Base-by-base conservation (phyloP, 2,113 vertebrate genomes). In the Collichthys lucidus region DNA sequence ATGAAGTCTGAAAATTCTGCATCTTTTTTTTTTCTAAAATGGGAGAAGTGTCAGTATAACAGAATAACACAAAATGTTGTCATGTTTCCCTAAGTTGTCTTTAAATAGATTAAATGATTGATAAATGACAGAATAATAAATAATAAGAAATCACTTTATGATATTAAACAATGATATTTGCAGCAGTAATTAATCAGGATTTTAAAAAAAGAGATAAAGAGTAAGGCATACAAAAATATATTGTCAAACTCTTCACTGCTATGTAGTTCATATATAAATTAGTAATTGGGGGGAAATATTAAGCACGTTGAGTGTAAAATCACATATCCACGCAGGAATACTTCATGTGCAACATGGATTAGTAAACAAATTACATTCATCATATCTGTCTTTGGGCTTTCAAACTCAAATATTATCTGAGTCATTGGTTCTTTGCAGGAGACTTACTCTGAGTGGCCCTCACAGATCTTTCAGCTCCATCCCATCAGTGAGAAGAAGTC, bases 401-500 rank as follows among this genome's bases (percentile, higher is more conserved):
- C 49, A 3, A 11, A 19, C 1, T 12, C 6, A 40, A 40, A 19
- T 2, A 14, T 8, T 0, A 59, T 35, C 3, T 5, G n/a, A 61
- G 24, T 52, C 1, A 24, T 4, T 15, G 0, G 2, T 16, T 46
- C 8, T 14, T 24, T 11, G 20, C 6, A 5, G 9, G 17, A 0
- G 44, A 89, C 89, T 88, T 19, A 91, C 89, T 79, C 78, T 7
- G 55, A 69, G 69, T 71, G 67, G 57, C 53, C 42, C 22, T 63
- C 62, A 26, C 72, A 44, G 24, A 35, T 65, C 29, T 5, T 59
- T 52, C 74, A 40, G 35, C 59, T 85, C 78, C 75, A 68, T 73
- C 88, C n/a, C 68, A 31, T 68, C 83, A 52, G 44, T 65, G 15
- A 60, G 47, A 26, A 63, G 26, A 29, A 3, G 76, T 59, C 74